These are phyloP conservation scores for Ectemnius continuus DNA, from an alignment of 2,888 invertebrate genomes.

Conservation along the genomic window DNA sequence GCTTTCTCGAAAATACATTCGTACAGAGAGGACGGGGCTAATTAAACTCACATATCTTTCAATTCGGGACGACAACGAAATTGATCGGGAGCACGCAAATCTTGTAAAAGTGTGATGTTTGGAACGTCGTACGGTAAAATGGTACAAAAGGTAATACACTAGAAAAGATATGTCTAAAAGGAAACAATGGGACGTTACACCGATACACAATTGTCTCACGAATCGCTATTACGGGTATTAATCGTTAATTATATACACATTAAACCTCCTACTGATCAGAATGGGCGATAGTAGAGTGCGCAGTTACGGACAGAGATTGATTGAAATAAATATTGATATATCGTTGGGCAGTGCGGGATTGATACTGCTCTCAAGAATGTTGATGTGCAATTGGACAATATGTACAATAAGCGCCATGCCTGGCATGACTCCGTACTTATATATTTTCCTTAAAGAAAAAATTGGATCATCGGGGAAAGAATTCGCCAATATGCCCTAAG, in stretches of 20 bases:
- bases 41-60: constrained; percentile 31
- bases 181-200: constrained; percentile 29
- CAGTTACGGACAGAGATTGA: constrained; percentile 28
- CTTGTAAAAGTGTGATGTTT: constrained; percentile 37
- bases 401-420: constrained; percentile 35
- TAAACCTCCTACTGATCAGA: constrained; percentile 23
- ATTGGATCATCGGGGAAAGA: too few relatives aligned
- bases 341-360: constrained; percentile 32
- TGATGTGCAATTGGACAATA: constrained; percentile 49
- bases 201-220: constrained; percentile 32
- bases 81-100: constrained; percentile 35
- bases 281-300: constrained; percentile 28
- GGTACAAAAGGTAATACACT: constrained; percentile 49
- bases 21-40: constrained; percentile 10
- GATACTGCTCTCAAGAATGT: constrained; percentile 49
- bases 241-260: constrained; percentile 43
- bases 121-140: constrained; percentile 28
- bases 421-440: constrained; percentile 1
- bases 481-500: constrained; percentile 11
- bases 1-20: constrained; percentile 16
- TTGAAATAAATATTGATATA: constrained; percentile 42
- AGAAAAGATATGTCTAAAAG: constrained; percentile 46
- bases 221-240: constrained; percentile 41
- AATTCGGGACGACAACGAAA: constrained; percentile 32
- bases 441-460: constrained; percentile 29